Evolutionary conservation across 2,888 invertebrate species (phyloP).

Genomic region (Cantharis lateralis): DNA sequence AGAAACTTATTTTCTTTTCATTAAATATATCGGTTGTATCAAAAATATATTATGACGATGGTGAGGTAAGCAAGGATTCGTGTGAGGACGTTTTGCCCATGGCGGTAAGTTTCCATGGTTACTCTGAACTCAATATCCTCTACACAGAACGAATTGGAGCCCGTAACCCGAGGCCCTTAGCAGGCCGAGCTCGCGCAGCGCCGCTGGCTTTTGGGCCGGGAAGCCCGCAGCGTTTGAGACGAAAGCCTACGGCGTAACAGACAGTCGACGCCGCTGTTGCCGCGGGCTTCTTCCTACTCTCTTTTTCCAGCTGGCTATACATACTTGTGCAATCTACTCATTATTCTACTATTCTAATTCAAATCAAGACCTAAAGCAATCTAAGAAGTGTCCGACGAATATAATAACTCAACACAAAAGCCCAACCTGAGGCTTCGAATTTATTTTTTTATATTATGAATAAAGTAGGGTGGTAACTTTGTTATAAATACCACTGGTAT

Average conservation of each 20-base stretch:
- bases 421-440: conserved; percentile 11
- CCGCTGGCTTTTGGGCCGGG: conserved; percentile 41
- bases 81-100: conserved; percentile 37
- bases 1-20: neutral
- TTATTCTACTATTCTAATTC: conserved; percentile 41
- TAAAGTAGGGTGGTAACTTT: conserved; percentile 16
- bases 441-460: conserved; percentile 17
- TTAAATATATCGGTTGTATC: conserved; percentile 8
- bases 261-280: conserved; percentile 46
- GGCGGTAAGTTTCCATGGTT: conserved; percentile 46
- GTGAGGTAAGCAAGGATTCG: conserved; percentile 28
- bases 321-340: conserved; percentile 39
- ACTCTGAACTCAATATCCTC: conserved; percentile 51
- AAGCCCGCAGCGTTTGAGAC: conserved; percentile 46
- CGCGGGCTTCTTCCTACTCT: conserved; percentile 34
- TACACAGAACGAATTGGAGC: conserved; percentile 50
- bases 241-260: conserved; percentile 39
- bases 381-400: conserved; percentile 37
- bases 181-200: conserved; percentile 41
- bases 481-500: conserved; percentile 10
- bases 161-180: conserved; percentile 24
- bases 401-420: conserved; percentile 37
- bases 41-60: conserved; percentile 28
- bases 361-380: conserved; percentile 33
- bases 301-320: conserved; percentile 33